Evolutionary conservation across 1,140 invertebrate genomes (phyloP).

Genomic region (Drosophila ambigua): DNA sequence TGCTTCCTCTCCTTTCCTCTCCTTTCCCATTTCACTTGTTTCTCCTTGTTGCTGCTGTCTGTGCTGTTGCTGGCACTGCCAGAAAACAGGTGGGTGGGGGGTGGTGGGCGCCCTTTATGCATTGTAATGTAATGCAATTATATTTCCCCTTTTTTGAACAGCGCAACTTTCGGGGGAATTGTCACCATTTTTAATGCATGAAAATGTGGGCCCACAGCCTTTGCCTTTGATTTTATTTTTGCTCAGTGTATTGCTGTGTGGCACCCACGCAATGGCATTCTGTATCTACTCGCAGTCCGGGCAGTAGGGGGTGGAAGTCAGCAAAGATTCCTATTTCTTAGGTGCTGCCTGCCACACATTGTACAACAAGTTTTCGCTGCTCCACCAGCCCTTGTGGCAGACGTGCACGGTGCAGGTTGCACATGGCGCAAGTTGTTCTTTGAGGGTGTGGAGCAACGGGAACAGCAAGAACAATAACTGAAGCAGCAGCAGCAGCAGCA

Average conservation of each 20-base stretch:
- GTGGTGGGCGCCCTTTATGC: too few relatives aligned
- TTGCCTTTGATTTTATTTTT: too few relatives aligned
- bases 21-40: slow-evolving; percentile 11
- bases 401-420: slow-evolving; percentile 35
- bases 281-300: slow-evolving; percentile 45
- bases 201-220: too few relatives aligned
- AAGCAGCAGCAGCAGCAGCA: slow-evolving; percentile 23
- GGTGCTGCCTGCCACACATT: slow-evolving; percentile 67
- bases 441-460: neutral
- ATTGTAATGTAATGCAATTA: too few relatives aligned
- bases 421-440: slow-evolving; percentile 35
- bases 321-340: slow-evolving; percentile 25
- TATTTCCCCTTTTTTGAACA: too few relatives aligned
- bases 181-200: too few relatives aligned
- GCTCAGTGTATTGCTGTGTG: slow-evolving; percentile 21
- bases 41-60: slow-evolving; percentile 4
- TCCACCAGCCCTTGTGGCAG: slow-evolving; percentile 25
- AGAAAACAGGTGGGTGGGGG: too few relatives aligned
- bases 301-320: slow-evolving; percentile 5
- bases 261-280: slow-evolving; percentile 71
- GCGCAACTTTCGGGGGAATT: too few relatives aligned
- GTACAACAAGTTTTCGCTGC: slow-evolving; percentile 55
- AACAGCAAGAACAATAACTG: slow-evolving; percentile 36
- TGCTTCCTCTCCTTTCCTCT: slow-evolving; percentile 48
- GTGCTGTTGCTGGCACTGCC: neutral